These are phyloP conservation scores for Aphaenogaster ashmeadi DNA, from an alignment of 1,140 invertebrate genomes.

Conservation along the genomic window DNA sequence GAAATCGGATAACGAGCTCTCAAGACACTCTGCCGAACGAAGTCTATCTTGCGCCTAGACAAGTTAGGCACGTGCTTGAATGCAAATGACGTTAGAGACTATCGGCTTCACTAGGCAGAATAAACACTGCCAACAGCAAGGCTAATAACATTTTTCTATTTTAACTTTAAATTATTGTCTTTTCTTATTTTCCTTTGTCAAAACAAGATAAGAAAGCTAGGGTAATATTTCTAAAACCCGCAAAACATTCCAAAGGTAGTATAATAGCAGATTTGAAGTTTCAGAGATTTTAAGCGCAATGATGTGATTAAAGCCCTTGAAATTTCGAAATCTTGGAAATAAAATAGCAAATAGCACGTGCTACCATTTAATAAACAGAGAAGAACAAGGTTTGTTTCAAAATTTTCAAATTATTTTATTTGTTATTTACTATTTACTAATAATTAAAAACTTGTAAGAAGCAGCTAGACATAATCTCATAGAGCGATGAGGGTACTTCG, in stretches of 20 bases:
- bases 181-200: background rate
- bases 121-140: background rate
- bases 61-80: slow-evolving; percentile 35
- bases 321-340: background rate
- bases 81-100: slow-evolving; percentile 9
- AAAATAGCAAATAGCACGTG: background rate
- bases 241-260: background rate
- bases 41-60: slow-evolving; percentile 27
- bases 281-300: background rate
- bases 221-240: background rate
- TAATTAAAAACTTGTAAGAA: background rate
- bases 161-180: slow-evolving; percentile 1
- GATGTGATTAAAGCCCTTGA: background rate
- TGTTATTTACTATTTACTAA: background rate
- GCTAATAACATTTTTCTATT: background rate
- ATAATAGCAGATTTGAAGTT: background rate
- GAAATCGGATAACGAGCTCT: slow-evolving; percentile 52
- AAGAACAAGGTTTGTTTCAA: background rate
- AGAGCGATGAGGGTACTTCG: background rate
- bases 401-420: background rate
- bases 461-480: background rate
- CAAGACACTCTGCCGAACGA: background rate
- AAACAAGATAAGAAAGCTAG: background rate
- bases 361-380: background rate
- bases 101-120: background rate